Evolutionary conservation across 2,888 invertebrate genomes (phyloP).

Genomic region (Arctia plantaginis): DNA sequence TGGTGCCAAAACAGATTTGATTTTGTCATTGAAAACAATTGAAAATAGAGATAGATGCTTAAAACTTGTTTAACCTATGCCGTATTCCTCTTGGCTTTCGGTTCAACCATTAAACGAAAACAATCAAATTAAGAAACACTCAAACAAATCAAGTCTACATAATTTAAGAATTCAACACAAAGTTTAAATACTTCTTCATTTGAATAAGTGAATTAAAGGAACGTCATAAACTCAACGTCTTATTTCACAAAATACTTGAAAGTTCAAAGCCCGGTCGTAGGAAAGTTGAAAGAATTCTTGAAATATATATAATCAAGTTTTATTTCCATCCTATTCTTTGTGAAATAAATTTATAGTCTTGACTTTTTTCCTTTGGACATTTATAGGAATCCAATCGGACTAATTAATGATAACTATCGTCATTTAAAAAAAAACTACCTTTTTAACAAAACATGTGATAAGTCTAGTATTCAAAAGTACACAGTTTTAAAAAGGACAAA

Average conservation of each 20-base stretch:
- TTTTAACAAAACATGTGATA: too few species aligned
- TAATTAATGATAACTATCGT: neutral
- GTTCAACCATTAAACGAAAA: slow-evolving; percentile 20
- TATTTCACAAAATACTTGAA: slow-evolving; percentile 47
- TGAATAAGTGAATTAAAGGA: slow-evolving; percentile 54
- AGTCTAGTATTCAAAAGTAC: too few species aligned
- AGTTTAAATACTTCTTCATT: slow-evolving; percentile 53
- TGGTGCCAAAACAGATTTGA: neutral
- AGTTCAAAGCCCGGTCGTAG: slow-evolving; percentile 37
- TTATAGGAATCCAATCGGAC: slow-evolving; percentile 13
- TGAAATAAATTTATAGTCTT: slow-evolving; percentile 19
- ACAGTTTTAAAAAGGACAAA: too few species aligned
- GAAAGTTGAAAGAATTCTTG: slow-evolving; percentile 43
- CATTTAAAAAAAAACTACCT: too few species aligned
- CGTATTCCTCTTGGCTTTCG: neutral
- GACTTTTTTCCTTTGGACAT: slow-evolving; percentile 7
- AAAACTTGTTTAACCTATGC: neutral
- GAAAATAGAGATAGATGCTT: neutral
- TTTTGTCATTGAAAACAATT: too few species aligned
- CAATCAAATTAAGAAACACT: slow-evolving; percentile 46
- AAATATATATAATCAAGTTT: slow-evolving; percentile 44
- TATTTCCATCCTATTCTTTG: slow-evolving; percentile 29
- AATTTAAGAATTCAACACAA: slow-evolving; percentile 47
- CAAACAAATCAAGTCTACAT: slow-evolving; percentile 49
- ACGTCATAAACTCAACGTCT: slow-evolving; percentile 53